Percentiles rank a stretch among this genome's conserved stretches.
phyloP scores from a whole-genome alignment of 2,113 vertebrate species.

The Cyphomyrus plagiostoma region DNA sequence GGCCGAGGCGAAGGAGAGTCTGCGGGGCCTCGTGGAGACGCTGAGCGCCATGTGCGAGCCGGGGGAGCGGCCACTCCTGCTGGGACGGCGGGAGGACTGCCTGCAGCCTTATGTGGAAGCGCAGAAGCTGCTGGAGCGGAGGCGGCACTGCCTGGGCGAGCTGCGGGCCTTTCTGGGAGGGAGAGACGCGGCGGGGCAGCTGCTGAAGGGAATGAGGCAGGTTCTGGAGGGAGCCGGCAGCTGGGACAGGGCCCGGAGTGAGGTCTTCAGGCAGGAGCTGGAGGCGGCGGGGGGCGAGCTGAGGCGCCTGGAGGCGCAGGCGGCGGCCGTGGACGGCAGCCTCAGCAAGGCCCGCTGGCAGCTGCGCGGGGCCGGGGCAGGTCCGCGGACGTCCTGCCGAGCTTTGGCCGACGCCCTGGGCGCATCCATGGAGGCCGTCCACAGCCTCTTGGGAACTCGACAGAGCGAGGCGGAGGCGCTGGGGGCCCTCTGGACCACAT shows the following conservation, averaged over 20 bases:
- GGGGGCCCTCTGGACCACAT: constrained; percentile 64
- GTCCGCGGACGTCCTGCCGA: constrained; percentile 76
- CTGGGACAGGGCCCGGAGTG: constrained; percentile 72
- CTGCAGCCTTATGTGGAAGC: constrained; percentile 76
- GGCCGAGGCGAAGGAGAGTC: constrained; percentile 48
- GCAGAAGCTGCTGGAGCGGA: constrained; percentile 63
- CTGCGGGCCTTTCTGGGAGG: constrained; percentile 65
- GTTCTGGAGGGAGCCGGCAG: constrained; percentile 68
- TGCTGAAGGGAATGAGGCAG: constrained; percentile 64
- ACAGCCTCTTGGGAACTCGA: constrained; percentile 80
- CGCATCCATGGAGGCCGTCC: constrained; percentile 70
- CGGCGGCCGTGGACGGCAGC: constrained; percentile 66
- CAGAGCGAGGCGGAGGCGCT: constrained; percentile 87
- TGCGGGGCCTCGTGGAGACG: constrained; percentile 63
- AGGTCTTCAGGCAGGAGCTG: constrained; percentile 66
- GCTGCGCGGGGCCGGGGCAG: constrained; percentile 54
- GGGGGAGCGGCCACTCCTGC: constrained; percentile 68
- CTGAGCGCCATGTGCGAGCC: constrained; percentile 59
- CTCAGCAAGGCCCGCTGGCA: constrained; percentile 83
- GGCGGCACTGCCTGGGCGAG: constrained; percentile 63
- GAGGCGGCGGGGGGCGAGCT: constrained; percentile 55
- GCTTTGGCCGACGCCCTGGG: constrained; percentile 63
- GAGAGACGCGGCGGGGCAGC: constrained; percentile 37
- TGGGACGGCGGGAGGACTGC: constrained; percentile 72
- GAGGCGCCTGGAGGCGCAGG: constrained; percentile 66